phyloP scores from a whole-genome alignment of 2,113 vertebrate genomes.

The Natator depressus region DNA sequence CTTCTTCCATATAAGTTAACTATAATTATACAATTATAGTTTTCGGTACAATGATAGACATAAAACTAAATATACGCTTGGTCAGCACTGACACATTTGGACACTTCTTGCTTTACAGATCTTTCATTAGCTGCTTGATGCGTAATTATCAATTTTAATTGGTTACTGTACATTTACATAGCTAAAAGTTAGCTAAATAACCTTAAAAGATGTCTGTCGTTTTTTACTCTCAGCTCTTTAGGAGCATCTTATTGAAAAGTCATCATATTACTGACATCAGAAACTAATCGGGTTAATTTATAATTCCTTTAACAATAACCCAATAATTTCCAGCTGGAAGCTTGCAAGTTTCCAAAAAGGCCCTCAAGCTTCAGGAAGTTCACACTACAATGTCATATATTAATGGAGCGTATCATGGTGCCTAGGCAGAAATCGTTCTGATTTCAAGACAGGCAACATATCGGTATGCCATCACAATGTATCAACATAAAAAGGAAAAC shows the following conservation, averaged over 20 bases:
- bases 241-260: neutral
- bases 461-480: neutral
- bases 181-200: fast-evolving
- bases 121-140: fast-evolving
- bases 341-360: neutral
- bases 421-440: neutral
- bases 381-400: too few relatives aligned
- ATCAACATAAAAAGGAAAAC: neutral
- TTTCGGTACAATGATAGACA: neutral
- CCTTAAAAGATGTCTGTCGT: fast-evolving
- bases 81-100: too few relatives aligned
- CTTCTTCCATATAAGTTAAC: neutral
- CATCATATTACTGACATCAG: too few relatives aligned
- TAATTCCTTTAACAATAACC: neutral
- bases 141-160: fast-evolving
- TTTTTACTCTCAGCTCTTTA: too few relatives aligned
- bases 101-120: neutral
- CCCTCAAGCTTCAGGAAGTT: fast-evolving
- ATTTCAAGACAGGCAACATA: too few relatives aligned
- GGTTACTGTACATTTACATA: fast-evolving
- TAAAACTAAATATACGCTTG: neutral
- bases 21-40: too few relatives aligned
- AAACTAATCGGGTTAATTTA: too few relatives aligned
- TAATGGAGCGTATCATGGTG: too few relatives aligned
- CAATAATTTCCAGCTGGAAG: neutral